phyloP scores from a whole-genome alignment of 2,888 invertebrate genomes.

The Thumatha senex region DNA sequence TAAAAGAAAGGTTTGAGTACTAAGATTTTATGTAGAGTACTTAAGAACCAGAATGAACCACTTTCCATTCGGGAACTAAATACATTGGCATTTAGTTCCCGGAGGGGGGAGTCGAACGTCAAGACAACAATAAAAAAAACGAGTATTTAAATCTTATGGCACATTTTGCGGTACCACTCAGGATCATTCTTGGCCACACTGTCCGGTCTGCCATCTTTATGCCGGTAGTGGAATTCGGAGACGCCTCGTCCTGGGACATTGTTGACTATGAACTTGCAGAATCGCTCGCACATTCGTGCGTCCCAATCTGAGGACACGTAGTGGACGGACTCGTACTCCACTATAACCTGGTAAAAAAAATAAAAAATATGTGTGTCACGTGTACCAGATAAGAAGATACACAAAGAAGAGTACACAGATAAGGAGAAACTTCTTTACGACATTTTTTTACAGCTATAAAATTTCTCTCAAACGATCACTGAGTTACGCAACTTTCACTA shows the following conservation, averaged over 20 bases:
- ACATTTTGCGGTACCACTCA: conserved; percentile 81
- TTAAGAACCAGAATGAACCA: too few species aligned
- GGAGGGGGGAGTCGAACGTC: too few species aligned
- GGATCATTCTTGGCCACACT: conserved; percentile 71
- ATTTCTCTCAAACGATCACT: too few species aligned
- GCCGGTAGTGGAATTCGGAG: conserved; percentile 88
- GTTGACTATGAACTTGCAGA: conserved; percentile 82
- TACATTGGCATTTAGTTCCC: too few species aligned
- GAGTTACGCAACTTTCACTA: too few species aligned
- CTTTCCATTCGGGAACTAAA: too few species aligned
- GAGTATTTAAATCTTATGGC: conserved; percentile 56
- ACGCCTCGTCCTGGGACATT: conserved; percentile 87
- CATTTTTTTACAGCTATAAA: too few species aligned
- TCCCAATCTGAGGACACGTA: conserved; percentile 88
- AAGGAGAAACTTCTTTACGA: too few species aligned
- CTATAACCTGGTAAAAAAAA: conserved; percentile 73
- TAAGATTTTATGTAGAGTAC: too few species aligned
- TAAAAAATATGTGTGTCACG: background rate
- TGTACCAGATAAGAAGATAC: too few species aligned
- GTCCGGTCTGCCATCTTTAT: conserved; percentile 81
- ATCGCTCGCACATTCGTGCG: conserved; percentile 86
- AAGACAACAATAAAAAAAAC: background rate
- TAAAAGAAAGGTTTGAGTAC: too few species aligned
- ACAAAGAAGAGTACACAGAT: too few species aligned
- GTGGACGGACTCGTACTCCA: conserved; percentile 83